Evolutionary conservation across 2,113 vertebrate species (phyloP), one percentile per base, ranked within the genome.

Genomic region (Puma concolor): DNA sequence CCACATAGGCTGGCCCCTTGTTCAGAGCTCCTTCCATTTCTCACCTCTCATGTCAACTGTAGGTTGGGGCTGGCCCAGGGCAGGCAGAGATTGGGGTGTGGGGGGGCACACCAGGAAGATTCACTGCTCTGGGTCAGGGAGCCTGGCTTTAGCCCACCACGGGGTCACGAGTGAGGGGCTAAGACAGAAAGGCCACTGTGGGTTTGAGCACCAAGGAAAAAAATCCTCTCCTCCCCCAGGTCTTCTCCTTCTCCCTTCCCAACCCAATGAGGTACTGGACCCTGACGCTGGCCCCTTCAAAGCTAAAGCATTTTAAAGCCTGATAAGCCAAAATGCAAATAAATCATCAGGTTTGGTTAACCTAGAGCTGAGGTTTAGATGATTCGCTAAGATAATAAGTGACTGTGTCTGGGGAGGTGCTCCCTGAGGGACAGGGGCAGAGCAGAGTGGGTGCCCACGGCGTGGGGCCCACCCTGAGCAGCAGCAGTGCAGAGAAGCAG

Each of bases 1-100:
- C 64, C 74, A 60, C 0, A 0, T 2, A 2, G 29, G 29, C 57
- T 29, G 67, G 23, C 2, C 44, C 31, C 76, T 41, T 3, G 21
- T 36, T 27, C 64, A 23, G 93, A 16, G 31, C 16, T 71, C 23
- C 13, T 48, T 80, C 50, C 15, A 60, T 11, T 5, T 23, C 60
- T 67, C 25, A 38, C 0, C 31, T 33, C 11, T 6, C 48, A 3
- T 79, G 72, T 41, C 29, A 27, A 2, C 60, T 84, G 16, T 7
- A 27, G 6, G 7, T 15, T 29, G 60, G 67, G n/a, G 60, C 44
- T 57, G 76, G 7, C 4, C 33, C 33, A 8, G 0, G n/a, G 33
- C 0, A 25, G 29, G 79, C 17, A 17, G 38, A 29, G 48, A n/a
- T 16, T 8, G 31, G 33, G 50, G 27, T 12, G 60, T 52, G 44